A percentile compares a stretch with the other conserved stretches of the same genome.
phyloP scores from a whole-genome alignment of 2,797 vertebrate species.

The Momotus momota region DNA sequence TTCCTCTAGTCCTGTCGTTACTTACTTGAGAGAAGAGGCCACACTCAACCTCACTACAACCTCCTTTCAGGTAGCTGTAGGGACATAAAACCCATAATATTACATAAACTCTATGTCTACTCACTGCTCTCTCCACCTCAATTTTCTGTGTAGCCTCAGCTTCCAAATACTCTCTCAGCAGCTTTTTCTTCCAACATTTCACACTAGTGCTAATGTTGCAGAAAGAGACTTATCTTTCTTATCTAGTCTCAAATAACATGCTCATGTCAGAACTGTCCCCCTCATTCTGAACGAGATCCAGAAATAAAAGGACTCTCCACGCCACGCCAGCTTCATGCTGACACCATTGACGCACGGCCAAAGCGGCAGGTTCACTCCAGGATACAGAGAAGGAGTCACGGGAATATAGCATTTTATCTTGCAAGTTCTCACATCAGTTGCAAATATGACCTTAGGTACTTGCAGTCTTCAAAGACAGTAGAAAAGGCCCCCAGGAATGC shows the following conservation, averaged over 20 bases:
- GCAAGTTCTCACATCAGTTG: not conserved
- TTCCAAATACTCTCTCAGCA: not conserved
- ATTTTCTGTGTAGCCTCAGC: not conserved
- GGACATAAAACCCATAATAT: not conserved
- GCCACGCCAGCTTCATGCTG: not conserved
- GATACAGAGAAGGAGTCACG: not conserved
- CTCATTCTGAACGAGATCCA: not conserved
- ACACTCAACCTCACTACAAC: too few relatives aligned
- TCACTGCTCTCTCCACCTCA: not conserved
- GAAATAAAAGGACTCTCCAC: not conserved
- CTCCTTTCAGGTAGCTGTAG: too few relatives aligned
- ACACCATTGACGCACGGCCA: not conserved
- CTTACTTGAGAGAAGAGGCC: too few relatives aligned
- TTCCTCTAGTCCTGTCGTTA: too few relatives aligned
- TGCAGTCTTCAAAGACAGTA: not conserved
- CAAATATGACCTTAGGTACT: not conserved
- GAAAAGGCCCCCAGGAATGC: not conserved
- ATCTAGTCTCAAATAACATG: not conserved
- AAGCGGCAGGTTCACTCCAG: not conserved
- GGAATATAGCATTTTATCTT: not conserved
- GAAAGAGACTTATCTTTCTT: not conserved
- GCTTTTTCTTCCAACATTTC: not conserved
- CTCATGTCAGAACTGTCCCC: fast-evolving
- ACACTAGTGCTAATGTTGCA: not conserved
- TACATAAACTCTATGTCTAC: not conserved